A percentile compares a stretch with the other conserved stretches of the same genome.
Conservation (phyloP, 2,113 vertebrate species). For the Daphoenositta chrysoptera region DNA sequence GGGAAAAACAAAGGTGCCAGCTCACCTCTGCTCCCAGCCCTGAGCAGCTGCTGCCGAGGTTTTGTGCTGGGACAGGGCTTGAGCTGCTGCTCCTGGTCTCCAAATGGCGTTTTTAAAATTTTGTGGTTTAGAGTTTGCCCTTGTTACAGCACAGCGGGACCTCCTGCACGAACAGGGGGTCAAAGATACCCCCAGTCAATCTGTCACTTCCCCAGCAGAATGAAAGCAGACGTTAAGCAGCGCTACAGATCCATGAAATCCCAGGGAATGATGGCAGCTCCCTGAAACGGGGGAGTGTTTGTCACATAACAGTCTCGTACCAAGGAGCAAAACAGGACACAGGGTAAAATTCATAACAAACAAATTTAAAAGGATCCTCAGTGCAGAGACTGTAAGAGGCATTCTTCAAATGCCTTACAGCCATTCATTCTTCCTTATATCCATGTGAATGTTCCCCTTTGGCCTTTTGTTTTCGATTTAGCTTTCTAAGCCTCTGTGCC, state of each 20-base stretch:
- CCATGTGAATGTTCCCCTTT: conserved; percentile 35
- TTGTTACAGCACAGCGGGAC: not conserved
- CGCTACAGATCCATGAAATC: not conserved
- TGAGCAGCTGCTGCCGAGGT: not conserved
- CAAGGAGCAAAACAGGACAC: not conserved
- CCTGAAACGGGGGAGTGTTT: not conserved
- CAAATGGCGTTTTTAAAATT: not conserved
- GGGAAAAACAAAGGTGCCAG: not conserved
- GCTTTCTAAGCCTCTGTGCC: conserved; percentile 20
- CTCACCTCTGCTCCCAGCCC: not conserved
- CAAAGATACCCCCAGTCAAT: not conserved
- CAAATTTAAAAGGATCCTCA: not conserved
- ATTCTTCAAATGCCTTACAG: conserved; percentile 35
- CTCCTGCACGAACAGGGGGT: not conserved
- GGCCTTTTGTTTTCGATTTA: conserved; percentile 48
- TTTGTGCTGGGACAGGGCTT: not conserved
- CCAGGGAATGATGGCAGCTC: not conserved
- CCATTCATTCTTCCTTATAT: conserved; percentile 44
- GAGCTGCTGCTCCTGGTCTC: not conserved
- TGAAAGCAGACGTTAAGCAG: not conserved
- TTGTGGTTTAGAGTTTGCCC: not conserved
- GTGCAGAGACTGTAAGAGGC: not conserved
- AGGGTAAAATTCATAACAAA: conserved; percentile 34
- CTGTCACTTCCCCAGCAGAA: not conserved
- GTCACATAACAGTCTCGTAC: not conserved